A percentile compares a stretch with the other conserved stretches of the same genome.
Conservation (phyloP, 1,140 invertebrate genomes). For the Caerostris extrusa region DNA sequence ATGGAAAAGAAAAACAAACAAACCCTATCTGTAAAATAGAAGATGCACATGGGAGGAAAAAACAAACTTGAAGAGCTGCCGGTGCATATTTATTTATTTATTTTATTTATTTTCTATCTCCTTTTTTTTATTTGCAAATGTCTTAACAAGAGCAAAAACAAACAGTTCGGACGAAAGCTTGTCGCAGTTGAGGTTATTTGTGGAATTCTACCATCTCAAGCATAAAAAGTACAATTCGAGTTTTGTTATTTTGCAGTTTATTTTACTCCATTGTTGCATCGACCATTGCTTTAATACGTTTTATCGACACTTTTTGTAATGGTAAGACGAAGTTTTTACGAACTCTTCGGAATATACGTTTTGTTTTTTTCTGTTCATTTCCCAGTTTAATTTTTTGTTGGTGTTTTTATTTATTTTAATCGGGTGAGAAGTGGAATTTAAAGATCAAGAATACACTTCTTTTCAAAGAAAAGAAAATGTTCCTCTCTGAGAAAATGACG, state of each 20-base stretch:
- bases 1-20: neutral
- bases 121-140: neutral
- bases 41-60: neutral
- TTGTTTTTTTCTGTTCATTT: neutral
- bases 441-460: neutral
- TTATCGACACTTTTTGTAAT: slow-evolving; percentile 50
- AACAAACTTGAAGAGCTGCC: neutral
- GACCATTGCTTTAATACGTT: slow-evolving; percentile 35
- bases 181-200: slow-evolving; percentile 13
- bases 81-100: neutral
- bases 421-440: neutral
- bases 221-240: neutral
- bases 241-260: neutral
- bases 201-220: slow-evolving; percentile 26
- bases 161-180: neutral
- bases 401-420: neutral
- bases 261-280: slow-evolving; percentile 29
- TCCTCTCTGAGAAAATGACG: no score
- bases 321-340: neutral
- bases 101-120: neutral
- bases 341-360: neutral
- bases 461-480: no score
- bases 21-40: neutral
- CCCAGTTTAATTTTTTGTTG: neutral
- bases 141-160: neutral